These are phyloP conservation scores for Melanophora roralis DNA, from an alignment of 2,888 invertebrate genomes.

Conservation along the genomic window DNA sequence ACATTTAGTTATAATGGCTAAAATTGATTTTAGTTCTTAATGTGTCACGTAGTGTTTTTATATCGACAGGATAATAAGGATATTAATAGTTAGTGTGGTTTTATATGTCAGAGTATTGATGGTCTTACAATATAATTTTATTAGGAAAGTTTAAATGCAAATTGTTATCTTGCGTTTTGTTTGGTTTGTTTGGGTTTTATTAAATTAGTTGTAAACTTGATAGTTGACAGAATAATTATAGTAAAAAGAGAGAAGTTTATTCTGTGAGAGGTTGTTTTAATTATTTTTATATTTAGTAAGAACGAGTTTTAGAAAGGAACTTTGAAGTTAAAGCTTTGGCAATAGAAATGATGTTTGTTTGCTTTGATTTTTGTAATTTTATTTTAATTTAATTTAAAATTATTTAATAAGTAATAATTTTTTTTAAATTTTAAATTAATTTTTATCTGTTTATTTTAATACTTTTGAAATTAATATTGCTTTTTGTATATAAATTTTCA, in stretches of 20 bases:
- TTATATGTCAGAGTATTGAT: too few relatives aligned
- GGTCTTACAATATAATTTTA: too few relatives aligned
- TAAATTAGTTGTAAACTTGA: neutral
- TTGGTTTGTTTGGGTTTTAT: too few relatives aligned
- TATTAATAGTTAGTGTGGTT: neutral
- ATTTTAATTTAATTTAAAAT: too few relatives aligned
- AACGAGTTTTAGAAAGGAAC: slow-evolving; percentile 27
- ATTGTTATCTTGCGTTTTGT: neutral
- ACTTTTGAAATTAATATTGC: neutral
- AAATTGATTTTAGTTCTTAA: slow-evolving; percentile 20
- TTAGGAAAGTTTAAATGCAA: too few relatives aligned
- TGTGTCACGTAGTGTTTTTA: neutral
- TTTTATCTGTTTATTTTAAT: neutral
- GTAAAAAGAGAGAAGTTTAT: neutral
- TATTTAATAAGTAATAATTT: too few relatives aligned
- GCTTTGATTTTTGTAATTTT: neutral
- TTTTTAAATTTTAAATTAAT: neutral
- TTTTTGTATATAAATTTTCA: neutral
- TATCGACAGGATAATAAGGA: neutral
- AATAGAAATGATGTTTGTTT: too few relatives aligned
- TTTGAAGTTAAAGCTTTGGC: neutral
- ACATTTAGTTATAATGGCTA: slow-evolving; percentile 20
- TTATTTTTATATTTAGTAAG: neutral
- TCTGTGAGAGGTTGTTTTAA: neutral
- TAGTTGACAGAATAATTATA: neutral